Percentiles rank a stretch among this genome's conserved stretches.
Evolutionary conservation across 2,113 vertebrate genomes (phyloP).

Genomic region (Syrmaticus mikado): DNA sequence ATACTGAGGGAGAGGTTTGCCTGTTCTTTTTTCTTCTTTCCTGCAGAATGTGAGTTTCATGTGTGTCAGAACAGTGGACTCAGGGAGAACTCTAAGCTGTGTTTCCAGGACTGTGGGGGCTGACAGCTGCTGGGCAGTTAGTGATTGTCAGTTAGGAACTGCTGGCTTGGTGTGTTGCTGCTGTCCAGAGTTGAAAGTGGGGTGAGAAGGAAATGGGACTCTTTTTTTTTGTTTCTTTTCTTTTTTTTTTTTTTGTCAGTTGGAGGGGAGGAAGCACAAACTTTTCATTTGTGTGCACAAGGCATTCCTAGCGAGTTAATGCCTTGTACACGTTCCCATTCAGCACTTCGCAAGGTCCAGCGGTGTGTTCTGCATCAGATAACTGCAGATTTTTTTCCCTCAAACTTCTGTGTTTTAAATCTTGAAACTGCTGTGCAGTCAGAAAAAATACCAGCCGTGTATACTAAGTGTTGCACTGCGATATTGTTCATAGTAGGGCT

Average conservation of each 20-base stretch:
- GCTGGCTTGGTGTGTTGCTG: neutral
- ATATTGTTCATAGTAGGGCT: neutral
- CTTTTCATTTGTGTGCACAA: neutral
- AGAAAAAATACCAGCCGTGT: neutral
- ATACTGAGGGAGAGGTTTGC: rapidly evolving
- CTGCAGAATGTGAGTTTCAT: rapidly evolving
- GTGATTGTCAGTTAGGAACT: neutral
- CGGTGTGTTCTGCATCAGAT: neutral
- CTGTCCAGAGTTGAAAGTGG: neutral
- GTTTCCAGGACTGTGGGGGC: neutral
- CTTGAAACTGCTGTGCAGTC: neutral
- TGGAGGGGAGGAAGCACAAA: neutral
- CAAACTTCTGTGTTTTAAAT: neutral
- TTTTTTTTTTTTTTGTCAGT: neutral
- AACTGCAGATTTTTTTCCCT: neutral
- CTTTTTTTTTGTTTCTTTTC: neutral
- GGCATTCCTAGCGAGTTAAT: constrained; percentile 2
- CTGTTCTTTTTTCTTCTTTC: rapidly evolving
- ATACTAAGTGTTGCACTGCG: neutral
- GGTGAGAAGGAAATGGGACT: neutral
- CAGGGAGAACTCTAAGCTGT: neutral
- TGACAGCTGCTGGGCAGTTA: neutral
- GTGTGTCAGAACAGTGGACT: neutral
- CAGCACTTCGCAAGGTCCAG: neutral
- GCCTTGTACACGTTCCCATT: neutral